A percentile compares a stretch with the other conserved stretches of the same genome.
These are phyloP conservation scores for Platynereis dumerilii DNA, from an alignment of 2,888 invertebrate genomes.

Conservation along the genomic window DNA sequence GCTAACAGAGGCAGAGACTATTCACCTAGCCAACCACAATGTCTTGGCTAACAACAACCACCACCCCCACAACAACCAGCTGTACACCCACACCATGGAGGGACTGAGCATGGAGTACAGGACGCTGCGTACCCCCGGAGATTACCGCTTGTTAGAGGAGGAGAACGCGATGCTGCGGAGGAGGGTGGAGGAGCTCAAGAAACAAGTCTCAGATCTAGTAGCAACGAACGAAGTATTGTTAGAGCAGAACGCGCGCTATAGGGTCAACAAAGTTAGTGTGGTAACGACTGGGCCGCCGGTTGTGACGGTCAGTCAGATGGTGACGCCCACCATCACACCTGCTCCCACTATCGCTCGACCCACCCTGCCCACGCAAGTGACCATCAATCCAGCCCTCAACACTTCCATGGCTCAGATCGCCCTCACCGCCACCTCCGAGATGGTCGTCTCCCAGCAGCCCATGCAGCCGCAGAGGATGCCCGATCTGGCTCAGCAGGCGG, in stretches of 20 bases:
- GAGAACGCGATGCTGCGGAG: slow-evolving; percentile 74
- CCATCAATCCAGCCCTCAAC: too few relatives aligned
- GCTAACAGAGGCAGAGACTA: slow-evolving; percentile 5
- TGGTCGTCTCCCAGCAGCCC: slow-evolving; percentile 33
- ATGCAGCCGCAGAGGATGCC: slow-evolving; percentile 16
- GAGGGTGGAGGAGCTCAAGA: slow-evolving; percentile 75
- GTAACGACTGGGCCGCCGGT: slow-evolving; percentile 44
- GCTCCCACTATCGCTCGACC: slow-evolving; percentile 69
- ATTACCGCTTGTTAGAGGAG: slow-evolving; percentile 66
- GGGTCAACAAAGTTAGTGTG: slow-evolving; percentile 59
- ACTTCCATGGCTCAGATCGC: slow-evolving; percentile 23
- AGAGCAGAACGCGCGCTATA: slow-evolving; percentile 77
- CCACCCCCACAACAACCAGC: background rate
- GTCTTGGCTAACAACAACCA: background rate
- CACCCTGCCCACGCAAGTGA: slow-evolving; percentile 39
- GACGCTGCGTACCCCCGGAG: background rate
- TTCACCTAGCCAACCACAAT: too few relatives aligned
- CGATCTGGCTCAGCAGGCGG: slow-evolving; percentile 13
- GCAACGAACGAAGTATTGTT: slow-evolving; percentile 81
- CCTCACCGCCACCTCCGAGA: slow-evolving; percentile 32
- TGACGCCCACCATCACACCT: slow-evolving; percentile 62
- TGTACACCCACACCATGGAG: background rate
- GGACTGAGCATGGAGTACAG: too few relatives aligned
- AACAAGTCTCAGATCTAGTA: slow-evolving; percentile 74
- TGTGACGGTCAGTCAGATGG: slow-evolving; percentile 56